Evolutionary conservation across 2,113 vertebrate species (phyloP), one percentile per base, ranked within the genome.

Genomic region (Archocentrus centrarchus): DNA sequence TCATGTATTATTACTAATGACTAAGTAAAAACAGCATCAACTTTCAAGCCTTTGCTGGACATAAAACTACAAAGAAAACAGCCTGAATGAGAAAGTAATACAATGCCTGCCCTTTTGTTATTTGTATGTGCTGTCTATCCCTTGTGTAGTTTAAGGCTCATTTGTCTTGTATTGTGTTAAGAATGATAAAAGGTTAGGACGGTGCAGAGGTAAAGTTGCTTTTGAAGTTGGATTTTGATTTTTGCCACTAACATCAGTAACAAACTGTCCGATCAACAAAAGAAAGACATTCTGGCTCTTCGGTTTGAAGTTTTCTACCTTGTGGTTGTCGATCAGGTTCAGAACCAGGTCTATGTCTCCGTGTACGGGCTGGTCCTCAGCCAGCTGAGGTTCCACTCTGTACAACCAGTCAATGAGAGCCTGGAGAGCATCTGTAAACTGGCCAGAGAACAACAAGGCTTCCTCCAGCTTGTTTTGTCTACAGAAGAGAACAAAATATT

Each of bases 401-500:
- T 99, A 99, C 2, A 99, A 94, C 98, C 98, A 99, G 83, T 99
- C 98, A 84, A 99, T 99, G 76, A 99, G 97, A 89, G 98, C 97
- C 94, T 99, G 98, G 75, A 99, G 94, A 80, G 98, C 98, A 37
- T 99, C 98, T 66, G 97, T 99, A 94, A 99, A 99, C 88, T 99
- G 98, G 63, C 98, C 98, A 0, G 98, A 99, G 95, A 99, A 99
- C 57, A 99, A 70, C 68, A 99, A 93, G 8, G 98, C 98, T 93
- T 99, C 98, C 89, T 99, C 98, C 82, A 99, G 86, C 90, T 99
- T 99, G 94, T 99, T 99, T 96, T 99, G 98, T 82, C 98, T 99
- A 84, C 18, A 39, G 39, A 13, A 18, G 10, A 60, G 37, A 63
- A 85, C 59, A 83, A 75, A 83, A 73, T 58, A 78, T 13, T 44